Evolutionary conservation across 2,797 vertebrate genomes (phyloP).

Genomic region (Falco novaeseelandiae): DNA sequence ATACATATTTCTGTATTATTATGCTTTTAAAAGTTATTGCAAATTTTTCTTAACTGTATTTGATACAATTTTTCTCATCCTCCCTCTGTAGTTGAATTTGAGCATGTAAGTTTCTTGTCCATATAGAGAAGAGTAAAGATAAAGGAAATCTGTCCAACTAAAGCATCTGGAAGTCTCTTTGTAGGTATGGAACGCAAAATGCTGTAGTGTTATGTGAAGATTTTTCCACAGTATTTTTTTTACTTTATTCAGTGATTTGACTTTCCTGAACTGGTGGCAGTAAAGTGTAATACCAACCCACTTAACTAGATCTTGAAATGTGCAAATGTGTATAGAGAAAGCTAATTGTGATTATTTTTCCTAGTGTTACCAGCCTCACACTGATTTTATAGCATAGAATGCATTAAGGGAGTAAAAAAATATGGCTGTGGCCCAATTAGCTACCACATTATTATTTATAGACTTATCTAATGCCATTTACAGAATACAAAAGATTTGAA

Average conservation of each 20-base stretch:
- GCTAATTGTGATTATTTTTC: not conserved
- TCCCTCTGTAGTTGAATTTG: not conserved
- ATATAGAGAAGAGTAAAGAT: not conserved
- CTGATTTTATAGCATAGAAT: not conserved
- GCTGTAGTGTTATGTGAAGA: not conserved
- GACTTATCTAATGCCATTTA: conserved; percentile 37
- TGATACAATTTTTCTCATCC: not conserved
- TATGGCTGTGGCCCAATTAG: not conserved
- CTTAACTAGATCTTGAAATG: not conserved
- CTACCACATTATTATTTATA: conserved; percentile 52
- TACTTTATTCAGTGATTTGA: not conserved
- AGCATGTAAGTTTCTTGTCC: not conserved
- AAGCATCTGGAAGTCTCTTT: not conserved
- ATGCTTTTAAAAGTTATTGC: not conserved
- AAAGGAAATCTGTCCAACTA: not conserved
- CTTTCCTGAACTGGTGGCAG: not conserved
- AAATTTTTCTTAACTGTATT: not conserved
- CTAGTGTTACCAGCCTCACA: not conserved
- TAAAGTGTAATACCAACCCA: not conserved
- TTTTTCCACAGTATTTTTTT: not conserved
- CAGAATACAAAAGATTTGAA: not conserved
- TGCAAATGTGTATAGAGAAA: not conserved
- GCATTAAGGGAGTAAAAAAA: not conserved
- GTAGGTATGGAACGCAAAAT: not conserved
- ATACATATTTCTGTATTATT: not conserved